Base-by-base conservation (phyloP, 2,113 vertebrate species). In the Ornithorhynchus anatinus region DNA sequence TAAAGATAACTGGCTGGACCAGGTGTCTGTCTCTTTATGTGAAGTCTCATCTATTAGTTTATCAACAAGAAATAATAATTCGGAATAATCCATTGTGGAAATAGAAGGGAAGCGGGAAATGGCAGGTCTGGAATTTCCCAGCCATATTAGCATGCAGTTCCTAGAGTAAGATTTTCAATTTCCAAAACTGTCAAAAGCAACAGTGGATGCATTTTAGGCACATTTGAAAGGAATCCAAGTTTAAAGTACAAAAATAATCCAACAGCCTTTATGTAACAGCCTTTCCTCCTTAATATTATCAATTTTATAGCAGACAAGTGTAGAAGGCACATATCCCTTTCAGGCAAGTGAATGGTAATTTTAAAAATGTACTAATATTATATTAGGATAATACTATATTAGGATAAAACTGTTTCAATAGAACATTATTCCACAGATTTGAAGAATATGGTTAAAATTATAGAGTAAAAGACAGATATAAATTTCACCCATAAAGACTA, bases 351-450 rank as follows among this genome's bases (percentile, higher is more conserved):
- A 50, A 25, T 72, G 33, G 43, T 79, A 50, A 72, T 75, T 75
- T 74, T 57, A 64, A 69, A 64, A 79, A 75, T 69, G 39, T 52
- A 77, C 79, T 39, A 32, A 7, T 70, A 67, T 38, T 63, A 43
- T 72, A 77, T 75, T 69, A 68, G 66, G 45, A 58, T 15, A 45
- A 42, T 52, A 68, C 19, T 22, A 27, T 52, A 68, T 16, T 22
- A 27, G 66, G 59, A 58, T 59, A 35, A 63, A n/a, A 37, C 23
- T 75, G 10, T 77, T 75, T 38, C 7, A 69, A 79, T 40, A 43
- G 45, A 72, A 64, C 22, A 79, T 57, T 80, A 79, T 57, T 80
- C 77, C 52, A 59, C 52, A 54, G 62, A 45, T 69, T 54, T 81
- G 59, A 65, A 65, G 73, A 57, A 39, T 72, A 27, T 42, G 20